A percentile compares a stretch with the other conserved stretches of the same genome.
phyloP scores from a whole-genome alignment of 2,888 invertebrate species.

The Drosophila planitibia region DNA sequence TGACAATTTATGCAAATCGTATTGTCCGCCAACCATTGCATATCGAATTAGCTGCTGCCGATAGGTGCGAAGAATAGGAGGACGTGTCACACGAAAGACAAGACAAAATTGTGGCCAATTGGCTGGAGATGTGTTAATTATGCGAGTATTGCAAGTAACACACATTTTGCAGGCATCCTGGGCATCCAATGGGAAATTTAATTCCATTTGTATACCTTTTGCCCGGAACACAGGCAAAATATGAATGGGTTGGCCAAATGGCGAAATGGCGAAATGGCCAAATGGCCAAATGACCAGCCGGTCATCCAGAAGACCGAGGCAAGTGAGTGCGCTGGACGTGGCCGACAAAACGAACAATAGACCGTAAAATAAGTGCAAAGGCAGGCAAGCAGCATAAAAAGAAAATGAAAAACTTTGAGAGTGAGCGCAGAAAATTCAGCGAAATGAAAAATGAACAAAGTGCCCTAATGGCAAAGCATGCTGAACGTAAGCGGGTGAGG shows the following conservation, averaged over 20 bases:
- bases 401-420: slow-evolving; percentile 13
- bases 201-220: slow-evolving; percentile 82
- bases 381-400: slow-evolving; percentile 44
- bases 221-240: slow-evolving; percentile 54
- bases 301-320: slow-evolving; percentile 54
- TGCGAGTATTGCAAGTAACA: slow-evolving; percentile 25
- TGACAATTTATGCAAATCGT: slow-evolving; percentile 83
- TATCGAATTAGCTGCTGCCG: slow-evolving; percentile 50
- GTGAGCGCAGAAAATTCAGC: slow-evolving; percentile 70
- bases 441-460: slow-evolving; percentile 83
- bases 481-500: slow-evolving; percentile 26
- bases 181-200: slow-evolving; percentile 65
- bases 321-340: slow-evolving; percentile 73
- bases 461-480: slow-evolving; percentile 71
- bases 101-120: slow-evolving; percentile 67
- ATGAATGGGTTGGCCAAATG: slow-evolving; percentile 67
- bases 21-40: slow-evolving; percentile 59
- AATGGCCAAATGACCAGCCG: slow-evolving; percentile 29
- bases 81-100: slow-evolving; percentile 34
- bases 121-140: slow-evolving; percentile 49
- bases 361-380: slow-evolving; percentile 83
- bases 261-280: slow-evolving; percentile 22
- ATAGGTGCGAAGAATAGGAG: not conserved
- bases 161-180: slow-evolving; percentile 19
- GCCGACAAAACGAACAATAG: slow-evolving; percentile 81